These are phyloP conservation scores for Campopleginae sp. DNA, from an alignment of 2,888 invertebrate genomes.

Conservation along the genomic window DNA sequence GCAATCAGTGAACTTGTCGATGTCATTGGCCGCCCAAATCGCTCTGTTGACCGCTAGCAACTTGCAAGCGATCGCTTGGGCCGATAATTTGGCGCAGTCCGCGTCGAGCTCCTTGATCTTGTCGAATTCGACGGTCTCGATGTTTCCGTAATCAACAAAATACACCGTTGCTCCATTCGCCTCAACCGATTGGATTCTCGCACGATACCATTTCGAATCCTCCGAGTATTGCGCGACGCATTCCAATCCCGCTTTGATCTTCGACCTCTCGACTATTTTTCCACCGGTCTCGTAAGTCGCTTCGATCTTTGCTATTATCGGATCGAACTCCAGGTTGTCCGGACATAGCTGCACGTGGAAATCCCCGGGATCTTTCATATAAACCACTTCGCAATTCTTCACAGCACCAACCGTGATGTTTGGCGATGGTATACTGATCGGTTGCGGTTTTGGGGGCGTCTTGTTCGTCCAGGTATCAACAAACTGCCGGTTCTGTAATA, in stretches of 20 bases:
- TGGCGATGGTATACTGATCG: slow-evolving; percentile 67
- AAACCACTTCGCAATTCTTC: slow-evolving; percentile 78
- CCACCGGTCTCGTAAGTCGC: slow-evolving; percentile 74
- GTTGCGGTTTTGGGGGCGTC: slow-evolving; percentile 9
- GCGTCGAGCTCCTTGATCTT: slow-evolving; percentile 84
- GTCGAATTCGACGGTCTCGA: slow-evolving; percentile 85
- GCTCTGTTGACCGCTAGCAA: slow-evolving; percentile 76
- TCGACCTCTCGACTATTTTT: slow-evolving; percentile 69
- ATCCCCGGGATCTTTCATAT: slow-evolving; percentile 74
- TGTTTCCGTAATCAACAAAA: slow-evolving; percentile 91
- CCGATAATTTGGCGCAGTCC: slow-evolving; percentile 78
- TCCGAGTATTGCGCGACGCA: slow-evolving; percentile 81
- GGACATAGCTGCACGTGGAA: slow-evolving; percentile 80
- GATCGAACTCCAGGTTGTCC: slow-evolving; percentile 75
- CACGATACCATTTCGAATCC: slow-evolving; percentile 91
- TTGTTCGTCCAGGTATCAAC: slow-evolving; percentile 38
- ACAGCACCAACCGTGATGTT: slow-evolving; percentile 74
- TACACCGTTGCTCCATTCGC: slow-evolving; percentile 85
- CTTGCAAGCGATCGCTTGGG: slow-evolving; percentile 82
- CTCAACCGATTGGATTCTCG: slow-evolving; percentile 84
- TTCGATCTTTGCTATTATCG: slow-evolving; percentile 77
- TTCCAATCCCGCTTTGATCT: slow-evolving; percentile 70
- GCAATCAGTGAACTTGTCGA: slow-evolving; percentile 71
- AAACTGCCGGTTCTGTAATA: background rate
- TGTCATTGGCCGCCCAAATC: slow-evolving; percentile 70